Percentiles rank a stretch among this genome's conserved stretches.
phyloP scores from a whole-genome alignment of 2,888 invertebrate genomes.

The Gisinianus flammeolus region DNA sequence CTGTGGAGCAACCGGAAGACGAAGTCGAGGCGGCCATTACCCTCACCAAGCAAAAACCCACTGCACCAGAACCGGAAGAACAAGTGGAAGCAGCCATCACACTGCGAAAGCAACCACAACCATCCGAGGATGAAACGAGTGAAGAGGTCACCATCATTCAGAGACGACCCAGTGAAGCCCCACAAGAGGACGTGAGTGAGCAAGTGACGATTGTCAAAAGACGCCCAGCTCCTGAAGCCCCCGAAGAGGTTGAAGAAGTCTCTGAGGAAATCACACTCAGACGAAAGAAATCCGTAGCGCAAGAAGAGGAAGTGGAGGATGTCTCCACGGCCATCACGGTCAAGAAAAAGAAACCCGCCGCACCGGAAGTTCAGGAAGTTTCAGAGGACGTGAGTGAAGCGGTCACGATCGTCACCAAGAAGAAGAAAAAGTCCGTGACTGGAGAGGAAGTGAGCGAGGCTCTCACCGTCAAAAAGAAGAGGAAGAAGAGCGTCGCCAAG shows the following conservation, averaged over 20 bases:
- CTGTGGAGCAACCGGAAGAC: conserved; percentile 45
- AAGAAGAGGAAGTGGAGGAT: conserved; percentile 26
- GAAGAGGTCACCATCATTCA: conserved; percentile 39
- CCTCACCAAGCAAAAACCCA: conserved; percentile 61
- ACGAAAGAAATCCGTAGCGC: conserved; percentile 61
- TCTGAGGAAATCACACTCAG: neutral
- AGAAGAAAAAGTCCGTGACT: conserved; percentile 64
- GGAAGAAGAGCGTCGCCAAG: conserved; percentile 67
- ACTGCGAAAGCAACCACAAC: conserved; percentile 59
- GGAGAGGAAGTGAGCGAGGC: conserved; percentile 61
- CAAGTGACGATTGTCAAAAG: conserved; percentile 45
- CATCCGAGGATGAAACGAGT: neutral
- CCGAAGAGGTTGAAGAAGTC: conserved; percentile 25
- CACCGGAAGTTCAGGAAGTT: conserved; percentile 59
- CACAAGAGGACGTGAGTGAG: conserved; percentile 50
- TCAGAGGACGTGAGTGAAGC: conserved; percentile 45
- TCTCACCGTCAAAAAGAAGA: conserved; percentile 52
- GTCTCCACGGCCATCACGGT: conserved; percentile 43
- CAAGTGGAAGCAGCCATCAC: conserved; percentile 63
- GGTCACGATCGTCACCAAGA: conserved; percentile 38
- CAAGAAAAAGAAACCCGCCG: conserved; percentile 51
- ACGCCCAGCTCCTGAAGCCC: conserved; percentile 61
- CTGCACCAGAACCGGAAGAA: conserved; percentile 62
- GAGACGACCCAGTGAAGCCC: conserved; percentile 63
- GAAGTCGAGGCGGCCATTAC: conserved; percentile 47